phyloP scores from a whole-genome alignment of 53 echinoderm and acorn worm genomes.

The Holothuria leucospilota region DNA sequence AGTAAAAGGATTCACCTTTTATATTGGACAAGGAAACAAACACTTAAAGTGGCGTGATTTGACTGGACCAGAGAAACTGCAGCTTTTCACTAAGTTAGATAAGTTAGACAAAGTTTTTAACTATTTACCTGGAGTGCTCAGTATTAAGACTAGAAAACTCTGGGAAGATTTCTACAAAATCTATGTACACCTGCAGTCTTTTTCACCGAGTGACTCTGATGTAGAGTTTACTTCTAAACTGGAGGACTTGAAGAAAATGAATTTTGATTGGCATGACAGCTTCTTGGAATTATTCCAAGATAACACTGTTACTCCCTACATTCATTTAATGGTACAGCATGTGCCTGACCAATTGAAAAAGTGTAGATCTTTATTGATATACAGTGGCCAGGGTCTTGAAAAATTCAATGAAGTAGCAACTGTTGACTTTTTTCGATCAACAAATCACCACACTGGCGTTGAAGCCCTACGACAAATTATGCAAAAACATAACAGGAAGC shows the following conservation, averaged over 20 bases:
- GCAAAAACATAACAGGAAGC: constrained; percentile 7
- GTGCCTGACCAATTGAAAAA: background rate
- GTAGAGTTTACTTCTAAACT: background rate
- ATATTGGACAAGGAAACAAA: too few species aligned
- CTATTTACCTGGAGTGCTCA: background rate
- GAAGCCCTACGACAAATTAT: background rate
- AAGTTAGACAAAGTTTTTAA: background rate
- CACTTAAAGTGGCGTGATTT: constrained; percentile 12
- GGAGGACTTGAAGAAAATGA: background rate
- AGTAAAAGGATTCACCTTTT: too few species aligned
- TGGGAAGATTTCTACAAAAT: background rate
- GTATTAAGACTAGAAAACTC: too few species aligned
- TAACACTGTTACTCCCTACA: background rate
- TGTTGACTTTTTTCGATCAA: constrained; percentile 1
- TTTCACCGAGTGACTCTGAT: background rate
- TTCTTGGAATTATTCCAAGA: too few species aligned
- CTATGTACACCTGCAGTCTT: background rate
- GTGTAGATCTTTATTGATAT: background rate
- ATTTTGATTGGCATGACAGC: too few species aligned
- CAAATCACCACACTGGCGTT: background rate
- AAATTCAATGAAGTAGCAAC: background rate
- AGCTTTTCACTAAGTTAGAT: constrained; percentile 18
- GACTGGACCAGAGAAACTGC: constrained; percentile 16
- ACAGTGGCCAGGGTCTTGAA: constrained; percentile 16
- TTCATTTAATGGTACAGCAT: background rate